Evolutionary conservation across 2,797 vertebrate genomes (phyloP), one percentile per base, ranked within the genome.

Genomic region (Bradypus variegatus): DNA sequence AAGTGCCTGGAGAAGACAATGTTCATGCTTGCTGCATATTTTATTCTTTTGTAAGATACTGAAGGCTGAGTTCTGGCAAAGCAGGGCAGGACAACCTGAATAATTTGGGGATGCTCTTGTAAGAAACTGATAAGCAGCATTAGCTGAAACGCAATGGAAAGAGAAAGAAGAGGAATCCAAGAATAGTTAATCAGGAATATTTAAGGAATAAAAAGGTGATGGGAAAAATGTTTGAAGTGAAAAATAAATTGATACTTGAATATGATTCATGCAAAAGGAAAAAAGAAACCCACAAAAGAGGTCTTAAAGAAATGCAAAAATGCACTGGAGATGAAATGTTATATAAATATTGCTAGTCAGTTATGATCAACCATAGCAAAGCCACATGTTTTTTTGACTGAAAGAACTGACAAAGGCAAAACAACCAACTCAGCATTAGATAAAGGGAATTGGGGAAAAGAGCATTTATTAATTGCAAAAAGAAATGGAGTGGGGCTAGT

Each of bases 311-410:
- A 91, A 91, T 27, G 25, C 5, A 41, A 53, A 92, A 87, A 8
- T 90, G 95, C 79, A 85, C 60, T 13, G 19, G 88, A 93, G 92
- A 94, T 91, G 70, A 90, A 94, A 96, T 91, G 89, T 62, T 69
- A 33, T 36, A 65, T 67, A 86, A 95, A 94, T 91, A 95, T 93
- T 91, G 77, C 45, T 41, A 88, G n/a, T 25, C 90, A 89, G 92
- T 91, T 94, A 92, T 80, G 85, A 90, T 95, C 90, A 78, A 87
- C 90, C 92, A 79, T 87, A 78, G 78, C 86, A 82, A 89, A 94
- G 72, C 89, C 84, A 67, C 87, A 85, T 96, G 72, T 87, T 96
- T 70, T 45, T 88, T 86, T 53, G 83, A 94, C 91, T 75, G 83
- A 92, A 80, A 86, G 94, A 92, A 93, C 92, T 91, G 88, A 88